Base-by-base conservation (phyloP, 2,888 invertebrate genomes). In the Pachydiplax longipennis region DNA sequence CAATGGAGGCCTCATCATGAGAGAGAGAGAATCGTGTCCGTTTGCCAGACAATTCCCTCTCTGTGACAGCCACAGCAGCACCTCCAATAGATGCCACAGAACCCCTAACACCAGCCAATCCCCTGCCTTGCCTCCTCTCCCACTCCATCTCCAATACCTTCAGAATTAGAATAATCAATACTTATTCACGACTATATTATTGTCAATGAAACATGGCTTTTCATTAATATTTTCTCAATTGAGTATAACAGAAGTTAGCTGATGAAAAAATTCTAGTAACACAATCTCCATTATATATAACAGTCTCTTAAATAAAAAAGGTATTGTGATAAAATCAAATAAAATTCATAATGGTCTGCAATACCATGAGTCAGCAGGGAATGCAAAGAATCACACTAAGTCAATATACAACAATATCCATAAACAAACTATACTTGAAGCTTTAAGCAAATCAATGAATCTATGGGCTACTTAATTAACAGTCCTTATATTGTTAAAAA, bases 1-100 rank as follows among this genome's bases (percentile, higher is more conserved):
- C 98, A 91, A 98, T 96, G 0, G 97, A 98, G 37, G 98, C 98
- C 94, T 99, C 99, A 93, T 99, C 99, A 93, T 97, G 97, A 0
- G 97, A 98, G 83, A 97, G 95, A 0, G 98, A 98, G 94, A 98
- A 98, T 91, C 96, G 94, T 18, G 96, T 95, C 0, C 96, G 94
- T 93, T 96, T 96, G 92, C 95, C 95, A 91, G 58, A 83, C 18
- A 73, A 40, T n/a, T 94, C 94, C 10, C 95, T 93, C 90, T 94
- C 94, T 0, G 92, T 91, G 82, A 92, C 91, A 90, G 92, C 93
- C 53, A 92, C 92, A 81, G 91, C 91, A 73, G 94, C 93, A 90
- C 92, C 92, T 90, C 93, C 61, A 94, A 93, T 87, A n/a, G 61
- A 37, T 22, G 87, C 35, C 58, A 90, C 73, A 31, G 80, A 83